Evolutionary conservation across 2,888 invertebrate genomes (phyloP), one percentile per base, ranked within the genome.

Genomic region (Tortrix viridana): DNA sequence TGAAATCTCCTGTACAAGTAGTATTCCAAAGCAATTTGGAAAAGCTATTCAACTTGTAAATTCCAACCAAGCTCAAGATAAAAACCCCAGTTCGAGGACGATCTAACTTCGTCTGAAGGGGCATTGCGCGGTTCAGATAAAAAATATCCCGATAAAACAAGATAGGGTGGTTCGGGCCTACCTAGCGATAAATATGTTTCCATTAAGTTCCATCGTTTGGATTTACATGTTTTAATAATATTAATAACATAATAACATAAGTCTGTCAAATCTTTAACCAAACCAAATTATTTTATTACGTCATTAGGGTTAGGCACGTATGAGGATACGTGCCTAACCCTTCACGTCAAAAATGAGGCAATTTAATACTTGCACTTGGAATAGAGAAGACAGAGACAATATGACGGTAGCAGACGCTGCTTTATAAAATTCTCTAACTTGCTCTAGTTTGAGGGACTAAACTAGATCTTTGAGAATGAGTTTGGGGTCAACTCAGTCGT

Each of bases 41-140:
- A 12, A 41, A 48, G 52, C 20, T 65, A 64, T 67, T 60, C 67
- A 66, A 65, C 63, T 65, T 65, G 69, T 57, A 67, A 69, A 66
- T 69, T 69, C 67, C 66, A 32, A 59, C 32, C 66, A 62, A 61
- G 66, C 65, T 60, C 50, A 69, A 64, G 66, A 62, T 60, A 66
- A 69, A 74, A 75, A 72, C 7, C 23, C 44, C 6, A 26, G 22
- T 73, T 73, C 69, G 68, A 65, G 65, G 69, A 71, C 74, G 75
- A 75, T 75, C 73, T 72, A 78, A 77, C 73, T 75, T 72, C 57
- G 68, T 46, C 66, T 68, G 52, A 76, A 77, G 72, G 72, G 75
- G 23, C 46, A 46, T 70, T 67, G 60, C 65, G 71, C 71, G 22
- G 59, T 37, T 61, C 61, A 70, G 73, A 77, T 72, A 73, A 73